Percentiles rank a stretch among this genome's conserved stretches.
These are phyloP conservation scores for Eumerus sabulonum DNA, from an alignment of 2,888 invertebrate species.

Conservation along the genomic window DNA sequence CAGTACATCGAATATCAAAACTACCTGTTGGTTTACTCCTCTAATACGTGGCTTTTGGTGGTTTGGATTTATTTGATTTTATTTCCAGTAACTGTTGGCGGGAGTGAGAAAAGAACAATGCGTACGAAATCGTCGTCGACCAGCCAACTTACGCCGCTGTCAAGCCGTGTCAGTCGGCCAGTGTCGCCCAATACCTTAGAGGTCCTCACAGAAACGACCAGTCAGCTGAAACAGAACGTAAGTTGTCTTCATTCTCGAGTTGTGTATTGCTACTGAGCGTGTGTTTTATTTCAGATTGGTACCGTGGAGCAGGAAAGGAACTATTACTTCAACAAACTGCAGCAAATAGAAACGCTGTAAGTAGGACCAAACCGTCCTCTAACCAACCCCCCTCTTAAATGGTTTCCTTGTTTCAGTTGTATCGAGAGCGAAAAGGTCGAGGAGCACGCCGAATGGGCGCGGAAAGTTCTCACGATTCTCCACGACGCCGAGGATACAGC, in stretches of 20 bases:
- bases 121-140: constrained; percentile 53
- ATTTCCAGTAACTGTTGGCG: not conserved
- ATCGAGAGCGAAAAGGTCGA: constrained; percentile 68
- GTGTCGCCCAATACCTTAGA: constrained; percentile 69
- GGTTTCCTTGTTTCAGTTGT: constrained; percentile 35
- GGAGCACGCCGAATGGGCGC: constrained; percentile 70
- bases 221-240: constrained; percentile 60
- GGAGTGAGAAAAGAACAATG: constrained; percentile 19
- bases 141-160: constrained; percentile 58
- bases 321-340: constrained; percentile 72
- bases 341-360: constrained; percentile 72
- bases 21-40: constrained; percentile 26
- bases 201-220: constrained; percentile 62
- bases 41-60: too few species aligned
- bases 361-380: not conserved
- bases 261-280: not conserved
- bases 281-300: constrained; percentile 41
- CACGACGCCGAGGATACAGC: constrained; percentile 68
- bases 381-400: not conserved
- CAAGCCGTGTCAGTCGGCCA: constrained; percentile 34
- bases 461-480: constrained; percentile 71
- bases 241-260: not conserved
- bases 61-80: too few species aligned
- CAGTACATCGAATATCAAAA: constrained; percentile 47
- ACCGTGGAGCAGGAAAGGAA: constrained; percentile 70